Conservation (phyloP, 1,140 invertebrate genomes). For the Argopecten irradians region DNA sequence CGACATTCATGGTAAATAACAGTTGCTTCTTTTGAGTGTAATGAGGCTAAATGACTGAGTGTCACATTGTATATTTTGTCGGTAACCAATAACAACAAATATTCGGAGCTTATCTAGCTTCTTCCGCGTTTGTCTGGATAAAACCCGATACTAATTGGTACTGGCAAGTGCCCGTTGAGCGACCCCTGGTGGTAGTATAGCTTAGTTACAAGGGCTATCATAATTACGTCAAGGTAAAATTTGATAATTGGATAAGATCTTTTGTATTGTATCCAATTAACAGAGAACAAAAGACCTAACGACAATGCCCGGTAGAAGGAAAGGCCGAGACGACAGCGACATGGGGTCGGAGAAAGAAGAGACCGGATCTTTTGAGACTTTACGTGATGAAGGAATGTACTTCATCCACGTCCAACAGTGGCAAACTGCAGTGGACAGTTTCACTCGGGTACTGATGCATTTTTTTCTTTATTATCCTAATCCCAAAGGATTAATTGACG, state of each 20-base stretch:
- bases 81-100: slow-evolving; percentile 2
- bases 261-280: slow-evolving; percentile 33
- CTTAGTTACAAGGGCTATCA: slow-evolving; percentile 28
- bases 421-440: slow-evolving; percentile 74
- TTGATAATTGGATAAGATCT: slow-evolving; percentile 30
- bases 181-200: slow-evolving; percentile 12
- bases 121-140: background rate
- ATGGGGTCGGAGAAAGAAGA: slow-evolving; percentile 65
- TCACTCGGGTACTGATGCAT: slow-evolving; percentile 67
- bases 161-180: background rate
- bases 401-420: slow-evolving; percentile 72
- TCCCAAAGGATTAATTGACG: background rate
- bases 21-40: slow-evolving; percentile 31
- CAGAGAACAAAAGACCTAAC: slow-evolving; percentile 42
- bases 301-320: slow-evolving; percentile 50
- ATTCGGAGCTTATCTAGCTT: background rate
- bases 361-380: slow-evolving; percentile 68
- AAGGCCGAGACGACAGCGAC: slow-evolving; percentile 53
- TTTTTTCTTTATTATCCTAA: background rate
- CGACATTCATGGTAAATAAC: slow-evolving; percentile 33
- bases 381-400: slow-evolving; percentile 72
- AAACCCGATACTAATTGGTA: background rate
- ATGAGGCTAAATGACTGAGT: slow-evolving; percentile 23
- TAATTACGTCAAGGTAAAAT: background rate
- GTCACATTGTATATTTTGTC: background rate